Base-by-base conservation (phyloP, 2,113 vertebrate genomes). In the Misgurnus anguillicaudatus region DNA sequence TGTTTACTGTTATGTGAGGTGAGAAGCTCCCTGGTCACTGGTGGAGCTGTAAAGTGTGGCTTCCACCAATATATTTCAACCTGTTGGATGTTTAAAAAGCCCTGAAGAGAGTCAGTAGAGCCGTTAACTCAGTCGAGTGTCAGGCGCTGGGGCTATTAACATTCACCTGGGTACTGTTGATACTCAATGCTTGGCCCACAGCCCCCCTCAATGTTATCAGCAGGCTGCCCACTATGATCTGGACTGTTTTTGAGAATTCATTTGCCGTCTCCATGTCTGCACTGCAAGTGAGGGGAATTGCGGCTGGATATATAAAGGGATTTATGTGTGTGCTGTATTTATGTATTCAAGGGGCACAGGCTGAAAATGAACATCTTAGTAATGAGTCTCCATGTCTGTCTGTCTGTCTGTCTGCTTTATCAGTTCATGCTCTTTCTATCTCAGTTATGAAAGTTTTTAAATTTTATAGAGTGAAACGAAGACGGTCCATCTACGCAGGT, bases 11-110 rank as follows among this genome's bases (percentile, higher is more conserved):
- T 31, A 1, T 31, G 24, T 31, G 71, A 61, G 41, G 57, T 61
- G 39, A 61, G 55, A 61, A 74, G n/a, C 70, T 60, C n/a, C 60
- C 57, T 61, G 57, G 55, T 74, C 39, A 61, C 41, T 74, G 24
- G 24, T 31, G 24, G 24, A 31, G 24, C 24, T 31, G 24, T 31
- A 31, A 31, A 31, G 58, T 14, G 4, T 53, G 19, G 60, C 38
- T 14, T 11, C 71, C 39, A 45, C n/a, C 14, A 61, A 61, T 74
- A 31, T 31, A 74, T 60, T 60, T 7, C 39, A 61, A 21, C 71
- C 19, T 45, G 57, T 9, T 6, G 70, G 53, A 45, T 45, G n/a
- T 24, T 45, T 38, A 17, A 71, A 57, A 36, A 57, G 36, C 48
- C 16, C 9, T 21, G 53, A 58, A 39, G 57, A 73, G 38, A 45